Conservation (phyloP, 2,888 invertebrate species). For the Pyrocoelia pectoralis region DNA sequence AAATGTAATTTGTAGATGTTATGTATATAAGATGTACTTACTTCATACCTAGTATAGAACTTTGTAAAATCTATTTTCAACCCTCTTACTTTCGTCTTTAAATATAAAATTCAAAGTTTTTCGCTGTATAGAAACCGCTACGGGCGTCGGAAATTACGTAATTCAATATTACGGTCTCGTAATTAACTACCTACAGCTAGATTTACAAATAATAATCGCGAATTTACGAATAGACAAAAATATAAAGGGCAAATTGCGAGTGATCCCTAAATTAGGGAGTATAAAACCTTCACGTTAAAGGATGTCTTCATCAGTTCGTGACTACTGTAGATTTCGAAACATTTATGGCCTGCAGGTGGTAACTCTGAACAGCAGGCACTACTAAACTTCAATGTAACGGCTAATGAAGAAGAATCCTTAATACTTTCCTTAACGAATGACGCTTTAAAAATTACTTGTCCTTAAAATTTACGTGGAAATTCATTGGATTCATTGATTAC, state of each 20-base stretch:
- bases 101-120: no score
- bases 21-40: no score
- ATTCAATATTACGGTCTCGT: no score
- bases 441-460: constrained; percentile 25
- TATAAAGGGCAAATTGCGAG: constrained; percentile 3
- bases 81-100: no score
- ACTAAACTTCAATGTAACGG: constrained; percentile 21
- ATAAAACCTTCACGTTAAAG: constrained; percentile 19
- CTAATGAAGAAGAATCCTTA: constrained; percentile 32
- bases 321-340: constrained; percentile 19
- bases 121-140: no score
- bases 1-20: no score
- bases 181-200: no score
- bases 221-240: no score
- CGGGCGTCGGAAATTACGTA: no score
- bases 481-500: constrained; percentile 28
- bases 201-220: no score
- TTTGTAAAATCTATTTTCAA: no score
- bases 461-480: constrained; percentile 14
- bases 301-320: constrained; percentile 19
- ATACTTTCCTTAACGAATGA: constrained; percentile 27
- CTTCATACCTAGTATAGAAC: no score
- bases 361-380: constrained; percentile 16
- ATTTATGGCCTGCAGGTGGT: constrained; percentile 21
- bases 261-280: constrained; percentile 17